Base-by-base conservation (phyloP, 2,888 invertebrate genomes). In the Allygus modestus region DNA sequence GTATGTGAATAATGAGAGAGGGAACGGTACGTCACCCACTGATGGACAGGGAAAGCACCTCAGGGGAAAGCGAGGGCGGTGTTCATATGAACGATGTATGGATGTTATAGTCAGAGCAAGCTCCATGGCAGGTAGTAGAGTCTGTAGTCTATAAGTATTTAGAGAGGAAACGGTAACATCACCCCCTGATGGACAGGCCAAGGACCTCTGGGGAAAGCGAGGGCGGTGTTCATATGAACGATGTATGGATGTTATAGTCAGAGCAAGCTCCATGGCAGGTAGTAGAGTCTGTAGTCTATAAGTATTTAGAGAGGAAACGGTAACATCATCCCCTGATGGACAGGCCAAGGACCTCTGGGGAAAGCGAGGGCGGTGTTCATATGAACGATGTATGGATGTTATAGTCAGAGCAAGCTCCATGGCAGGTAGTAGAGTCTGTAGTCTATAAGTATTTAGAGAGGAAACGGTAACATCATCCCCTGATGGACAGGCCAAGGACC, bases 1-100 rank as follows among this genome's bases (percentile, higher is more conserved):
- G 37, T 71, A 71, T 71, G 71, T 71, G 71, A 71, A 41, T 71
- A 71, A 71, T 71, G 37, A 15, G 69, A 15, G 69, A 69, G 23
- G 12, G 31, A 41, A 71, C 71, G 20, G 71, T 20, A 15, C 41
- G 71, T 69, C 69, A 69, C 33, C n/a, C n/a, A 17, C 33, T 33
- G 37, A 69, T 69, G 33, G 71, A 31, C 31, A 12, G 65, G 65
- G 28, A 28, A 58, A 23, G 7, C 58, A 58, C 58, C 58, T 58
- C 26, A 12, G 51, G 51, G 58, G 58, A 58, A 58, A 58, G 58
- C 58, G 58, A 2, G 26, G 2, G 58, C 7, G 23, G 58, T 20
- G 37, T 11, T n/a, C n/a, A n/a, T n/a, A 11, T 37, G 37, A 7
- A 7, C 11, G 51, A n/a, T 51, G 51, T 51, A 12, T 12, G 51